Conservation (phyloP, 2,797 vertebrate genomes). For the Gymnothorax javanicus region DNA sequence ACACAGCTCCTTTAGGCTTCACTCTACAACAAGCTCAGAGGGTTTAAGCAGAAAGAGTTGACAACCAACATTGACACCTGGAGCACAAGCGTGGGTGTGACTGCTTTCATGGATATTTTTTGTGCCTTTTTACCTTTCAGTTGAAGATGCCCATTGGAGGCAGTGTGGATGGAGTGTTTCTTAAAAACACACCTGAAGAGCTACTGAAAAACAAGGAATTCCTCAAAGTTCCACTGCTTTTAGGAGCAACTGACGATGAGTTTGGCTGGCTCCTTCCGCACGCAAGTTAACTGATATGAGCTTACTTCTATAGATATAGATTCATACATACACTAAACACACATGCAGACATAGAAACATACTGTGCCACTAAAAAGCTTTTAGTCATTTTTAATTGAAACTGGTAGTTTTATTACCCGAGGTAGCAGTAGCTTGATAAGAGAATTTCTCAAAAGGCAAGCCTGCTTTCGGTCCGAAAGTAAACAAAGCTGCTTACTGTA, state of each 20-base stretch:
- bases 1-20: no score
- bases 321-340: not conserved
- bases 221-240: conserved; percentile 70
- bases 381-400: no score
- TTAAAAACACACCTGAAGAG: conserved; percentile 62
- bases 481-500: no score
- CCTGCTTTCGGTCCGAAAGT: no score
- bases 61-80: not conserved
- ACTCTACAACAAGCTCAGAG: not conserved
- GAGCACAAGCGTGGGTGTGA: not conserved
- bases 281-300: conserved; percentile 53
- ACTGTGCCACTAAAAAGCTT: no score
- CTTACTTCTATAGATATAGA: not conserved
- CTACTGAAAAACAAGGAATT: conserved; percentile 70
- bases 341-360: no score
- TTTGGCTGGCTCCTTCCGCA: conserved; percentile 77
- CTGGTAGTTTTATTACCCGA: no score
- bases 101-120: not conserved
- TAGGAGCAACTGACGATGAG: conserved; percentile 78
- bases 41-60: not conserved
- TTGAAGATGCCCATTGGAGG: conserved; percentile 61
- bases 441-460: no score
- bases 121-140: conserved; percentile 43
- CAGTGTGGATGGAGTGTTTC: conserved; percentile 67
- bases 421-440: no score